phyloP scores from a whole-genome alignment of 2,797 vertebrate genomes.

The Picus viridis region DNA sequence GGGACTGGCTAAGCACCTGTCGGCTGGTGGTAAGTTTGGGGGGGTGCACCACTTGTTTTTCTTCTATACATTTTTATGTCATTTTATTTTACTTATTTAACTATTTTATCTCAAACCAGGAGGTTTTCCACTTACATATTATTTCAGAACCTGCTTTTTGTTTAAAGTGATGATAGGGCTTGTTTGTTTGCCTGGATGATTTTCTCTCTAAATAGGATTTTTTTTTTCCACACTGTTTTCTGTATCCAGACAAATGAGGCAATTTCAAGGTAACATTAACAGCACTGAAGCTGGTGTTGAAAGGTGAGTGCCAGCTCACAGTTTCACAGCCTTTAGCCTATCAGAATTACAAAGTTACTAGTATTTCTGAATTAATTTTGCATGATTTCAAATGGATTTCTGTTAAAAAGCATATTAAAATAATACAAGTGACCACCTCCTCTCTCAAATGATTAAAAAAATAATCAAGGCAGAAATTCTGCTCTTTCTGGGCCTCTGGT shows the following conservation, averaged over 20 bases:
- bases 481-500: background rate
- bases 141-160: background rate
- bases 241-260: background rate
- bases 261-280: background rate
- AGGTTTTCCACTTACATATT: background rate
- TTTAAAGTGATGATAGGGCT: background rate
- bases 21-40: rapidly evolving
- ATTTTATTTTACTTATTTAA: background rate
- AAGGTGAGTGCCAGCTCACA: background rate
- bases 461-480: background rate
- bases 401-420: background rate
- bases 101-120: background rate
- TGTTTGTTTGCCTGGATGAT: background rate
- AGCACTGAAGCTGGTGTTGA: background rate
- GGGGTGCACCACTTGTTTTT: background rate
- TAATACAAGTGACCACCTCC: background rate
- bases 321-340: background rate
- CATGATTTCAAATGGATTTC: background rate
- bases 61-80: background rate
- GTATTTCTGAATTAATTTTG: slow-evolving; percentile 11
- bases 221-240: background rate
- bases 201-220: background rate
- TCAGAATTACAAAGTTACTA: background rate
- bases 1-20: background rate
- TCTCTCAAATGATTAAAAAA: background rate